phyloP scores from a whole-genome alignment of 2,888 invertebrate genomes.

The Andrena hattorfiana region DNA sequence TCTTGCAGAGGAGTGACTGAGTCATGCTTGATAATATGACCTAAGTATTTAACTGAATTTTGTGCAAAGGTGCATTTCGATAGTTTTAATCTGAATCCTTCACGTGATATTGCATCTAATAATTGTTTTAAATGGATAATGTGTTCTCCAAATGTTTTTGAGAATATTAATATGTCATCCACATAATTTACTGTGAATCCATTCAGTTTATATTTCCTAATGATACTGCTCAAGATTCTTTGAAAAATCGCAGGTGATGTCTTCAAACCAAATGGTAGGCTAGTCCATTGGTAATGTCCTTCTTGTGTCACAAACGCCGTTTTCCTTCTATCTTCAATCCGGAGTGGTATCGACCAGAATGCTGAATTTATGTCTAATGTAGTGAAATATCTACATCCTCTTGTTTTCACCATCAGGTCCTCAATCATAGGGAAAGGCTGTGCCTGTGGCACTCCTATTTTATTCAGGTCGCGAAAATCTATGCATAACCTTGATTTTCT shows the following conservation, averaged over 20 bases:
- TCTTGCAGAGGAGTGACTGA: slow-evolving; percentile 65
- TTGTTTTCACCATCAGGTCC: slow-evolving; percentile 26
- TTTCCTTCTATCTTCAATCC: slow-evolving; percentile 61
- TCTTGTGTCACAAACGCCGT: slow-evolving; percentile 37
- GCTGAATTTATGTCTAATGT: slow-evolving; percentile 65
- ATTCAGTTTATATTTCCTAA: slow-evolving; percentile 31
- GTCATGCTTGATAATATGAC: slow-evolving; percentile 22
- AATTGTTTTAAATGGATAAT: slow-evolving; percentile 22
- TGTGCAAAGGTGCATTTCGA: slow-evolving; percentile 56
- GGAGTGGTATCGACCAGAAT: slow-evolving; percentile 69
- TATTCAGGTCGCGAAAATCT: slow-evolving; percentile 61
- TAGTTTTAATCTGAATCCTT: slow-evolving; percentile 53
- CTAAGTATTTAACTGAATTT: slow-evolving; percentile 49
- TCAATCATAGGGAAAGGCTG: slow-evolving; percentile 31
- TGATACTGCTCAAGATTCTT: slow-evolving; percentile 33
- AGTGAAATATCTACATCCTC: slow-evolving; percentile 48
- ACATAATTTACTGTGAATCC: slow-evolving; percentile 59
- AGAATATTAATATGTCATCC: slow-evolving; percentile 65
- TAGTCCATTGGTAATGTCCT: slow-evolving; percentile 64
- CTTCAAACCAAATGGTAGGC: slow-evolving; percentile 66
- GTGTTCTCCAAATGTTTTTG: slow-evolving; percentile 32
- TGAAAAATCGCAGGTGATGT: slow-evolving; percentile 56
- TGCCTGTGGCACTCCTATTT: slow-evolving; percentile 62
- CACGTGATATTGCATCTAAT: slow-evolving; percentile 62
- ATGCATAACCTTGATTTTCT: slow-evolving; percentile 26